phyloP scores from a whole-genome alignment of 2,888 invertebrate species.

The Epinotia brunnichana region DNA sequence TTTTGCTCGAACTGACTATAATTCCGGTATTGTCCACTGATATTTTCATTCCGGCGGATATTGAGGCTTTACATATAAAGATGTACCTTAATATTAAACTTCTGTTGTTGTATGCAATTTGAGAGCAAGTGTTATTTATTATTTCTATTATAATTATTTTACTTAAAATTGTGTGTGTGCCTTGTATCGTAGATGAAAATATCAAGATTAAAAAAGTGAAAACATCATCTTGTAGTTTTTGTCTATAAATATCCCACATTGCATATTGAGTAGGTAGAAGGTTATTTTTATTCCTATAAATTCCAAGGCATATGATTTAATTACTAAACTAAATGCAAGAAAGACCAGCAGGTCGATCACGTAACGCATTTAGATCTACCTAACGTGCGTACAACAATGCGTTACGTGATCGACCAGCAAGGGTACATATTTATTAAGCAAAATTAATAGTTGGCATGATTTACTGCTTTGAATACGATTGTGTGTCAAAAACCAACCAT shows the following conservation, averaged over 20 bases:
- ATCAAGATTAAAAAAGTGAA: constrained; percentile 85
- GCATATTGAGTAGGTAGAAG: not conserved
- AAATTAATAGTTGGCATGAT: no score
- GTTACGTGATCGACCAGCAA: no score
- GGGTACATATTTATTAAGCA: no score
- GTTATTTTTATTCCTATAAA: not conserved
- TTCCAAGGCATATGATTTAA: not conserved
- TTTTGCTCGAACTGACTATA: constrained; percentile 47
- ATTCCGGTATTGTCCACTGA: constrained; percentile 60
- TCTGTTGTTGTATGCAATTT: constrained; percentile 69
- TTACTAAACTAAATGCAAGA: no score
- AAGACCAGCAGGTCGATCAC: no score
- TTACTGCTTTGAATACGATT: no score
- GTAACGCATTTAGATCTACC: no score
- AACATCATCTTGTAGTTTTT: constrained; percentile 76
- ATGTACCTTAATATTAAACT: constrained; percentile 59
- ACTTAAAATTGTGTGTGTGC: constrained; percentile 87
- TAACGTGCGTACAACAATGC: no score
- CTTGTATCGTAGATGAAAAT: constrained; percentile 87
- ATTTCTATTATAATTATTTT: constrained; percentile 79
- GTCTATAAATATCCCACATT: constrained; percentile 42
- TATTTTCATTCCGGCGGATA: constrained; percentile 65
- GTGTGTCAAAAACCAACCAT: no score
- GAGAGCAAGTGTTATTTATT: constrained; percentile 78
- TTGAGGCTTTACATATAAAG: constrained; percentile 51